Base-by-base conservation (phyloP, 2,113 vertebrate species). In the Coptodon rendalli region DNA sequence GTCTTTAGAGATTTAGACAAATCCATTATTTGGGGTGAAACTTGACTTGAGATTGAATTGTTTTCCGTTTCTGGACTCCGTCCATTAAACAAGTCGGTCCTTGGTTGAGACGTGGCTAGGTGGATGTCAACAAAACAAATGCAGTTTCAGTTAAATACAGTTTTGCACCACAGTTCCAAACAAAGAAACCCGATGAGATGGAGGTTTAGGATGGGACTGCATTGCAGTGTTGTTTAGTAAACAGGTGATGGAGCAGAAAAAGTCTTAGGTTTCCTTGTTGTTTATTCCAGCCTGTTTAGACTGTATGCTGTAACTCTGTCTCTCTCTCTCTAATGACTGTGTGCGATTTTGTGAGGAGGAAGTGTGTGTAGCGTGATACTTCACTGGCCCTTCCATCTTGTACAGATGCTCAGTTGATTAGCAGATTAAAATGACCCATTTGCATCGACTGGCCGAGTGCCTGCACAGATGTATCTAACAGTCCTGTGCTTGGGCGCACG, bases 371-470 rank as follows among this genome's bases (percentile, higher is more conserved):
- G 87, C 81, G 45, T 34, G 66, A 80, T 54, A 45, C 56, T 43
- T n/a, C 43, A 31, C 36, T 7, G 43, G 24, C 38, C 45, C n/a
- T 2, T 57, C 63, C 10, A 0, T 66, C 22, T 57, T 29, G 0
- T 85, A 24, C 53, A 52, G 86, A 85, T 52, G 82, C 61, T 85
- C 29, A 19, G 59, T 87, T 89, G 85, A 89, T 87, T 61, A 73
- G 40, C 52, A 52, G 82, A 87, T 84, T 82, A 80, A 81, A 86
- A 79, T 57, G 19, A 88, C 40, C 43, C 66, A 13, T 81, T 76
- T 34, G 53, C 48, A 83, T 85, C 13, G 57, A 88, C 36, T 50
- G 24, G 38, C 56, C 12, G 11, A 38, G n/a, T 24, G 27, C 10
- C 16, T 24, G 36, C 53, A 79, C n/a, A 29, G 3, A 34, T 82